Percentiles rank a stretch among this genome's conserved stretches.
Evolutionary conservation across 2,797 vertebrate species (phyloP).

Genomic region (Catharus ustulatus): DNA sequence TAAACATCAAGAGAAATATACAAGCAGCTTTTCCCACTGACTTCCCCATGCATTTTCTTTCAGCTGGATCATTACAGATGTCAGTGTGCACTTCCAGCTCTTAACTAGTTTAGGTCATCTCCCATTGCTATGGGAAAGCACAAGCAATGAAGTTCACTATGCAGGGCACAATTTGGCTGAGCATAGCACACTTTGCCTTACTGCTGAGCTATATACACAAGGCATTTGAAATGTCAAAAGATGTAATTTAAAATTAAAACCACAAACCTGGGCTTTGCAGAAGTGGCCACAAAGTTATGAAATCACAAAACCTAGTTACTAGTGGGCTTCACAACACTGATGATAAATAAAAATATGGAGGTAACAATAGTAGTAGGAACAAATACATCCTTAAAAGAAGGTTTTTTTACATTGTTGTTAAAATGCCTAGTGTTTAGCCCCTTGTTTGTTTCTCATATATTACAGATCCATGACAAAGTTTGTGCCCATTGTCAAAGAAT

Average conservation of each 20-base stretch:
- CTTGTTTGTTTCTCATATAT: conserved; percentile 22
- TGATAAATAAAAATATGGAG: neutral
- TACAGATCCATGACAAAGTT: conserved; percentile 26
- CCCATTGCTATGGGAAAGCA: neutral
- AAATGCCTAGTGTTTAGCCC: conserved; percentile 23
- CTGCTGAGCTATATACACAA: conserved; percentile 44
- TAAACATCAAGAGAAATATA: neutral
- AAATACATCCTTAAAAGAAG: conserved; percentile 42
- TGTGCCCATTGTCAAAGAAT: conserved; percentile 27
- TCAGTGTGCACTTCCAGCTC: conserved; percentile 1
- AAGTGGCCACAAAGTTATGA: neutral
- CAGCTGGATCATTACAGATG: neutral
- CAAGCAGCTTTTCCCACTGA: neutral
- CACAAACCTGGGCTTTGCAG: neutral
- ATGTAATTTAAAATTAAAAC: conserved; percentile 3
- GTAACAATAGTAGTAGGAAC: neutral
- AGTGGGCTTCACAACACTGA: neutral
- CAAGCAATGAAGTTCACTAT: conserved; percentile 10
- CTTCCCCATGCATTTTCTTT: neutral
- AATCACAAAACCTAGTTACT: neutral
- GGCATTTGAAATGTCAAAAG: conserved; percentile 62
- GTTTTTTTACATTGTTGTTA: conserved; percentile 38
- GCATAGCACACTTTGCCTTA: conserved; percentile 32
- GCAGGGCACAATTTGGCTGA: neutral
- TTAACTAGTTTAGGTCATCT: neutral